Base-by-base conservation (phyloP, 1,140 invertebrate genomes). In the Melitaea cinxia region DNA sequence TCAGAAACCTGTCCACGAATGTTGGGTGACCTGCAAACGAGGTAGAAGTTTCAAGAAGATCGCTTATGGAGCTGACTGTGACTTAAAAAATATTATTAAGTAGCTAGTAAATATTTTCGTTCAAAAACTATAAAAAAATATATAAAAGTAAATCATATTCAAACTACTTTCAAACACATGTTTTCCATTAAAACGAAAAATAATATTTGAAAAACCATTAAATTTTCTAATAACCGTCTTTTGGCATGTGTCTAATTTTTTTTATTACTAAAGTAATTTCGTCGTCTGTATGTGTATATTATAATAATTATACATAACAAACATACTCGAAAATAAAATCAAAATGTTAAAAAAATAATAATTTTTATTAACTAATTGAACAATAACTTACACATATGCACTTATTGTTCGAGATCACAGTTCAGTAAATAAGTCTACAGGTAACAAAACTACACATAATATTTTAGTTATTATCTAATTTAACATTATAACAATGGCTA, bases 11-110 rank as follows among this genome's bases (percentile, higher is more conserved):
- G 70, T 70, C 0, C 85, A 90, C 56, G 88, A 90, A 73, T 90
- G 88, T 53, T 90, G 85, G 88, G 88, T 90, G 26, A 90, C 88
- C 0, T 90, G 88, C 65, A 90, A 90, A 70, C 72, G 88, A 4
- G 88, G 88, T 6, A 77, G 88, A 42, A 88, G 83, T 47, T 90
- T 90, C 59, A 90, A 89, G 59, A 88, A 86, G 61, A 78, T 78
- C 6, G 64, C 67, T 1, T 90, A 75, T 23, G 76, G 78, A 2
- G 53, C 53, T 14, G 74, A 77, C 12, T 88, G 85, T 55, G 73
- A 81, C 39, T 62, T 60, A 28, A 47, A 71, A 37, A 89, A 85
- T 30, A 50, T 78, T 24, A 70, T 85, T 53, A 78, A 70, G 47
- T 39, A 65, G 42, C 3, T 5, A 42, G 37, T 17, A 17, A 5